Percentiles rank a stretch among this genome's conserved stretches.
Conservation (phyloP, 2,888 invertebrate species). For the Heliconius hortense region DNA sequence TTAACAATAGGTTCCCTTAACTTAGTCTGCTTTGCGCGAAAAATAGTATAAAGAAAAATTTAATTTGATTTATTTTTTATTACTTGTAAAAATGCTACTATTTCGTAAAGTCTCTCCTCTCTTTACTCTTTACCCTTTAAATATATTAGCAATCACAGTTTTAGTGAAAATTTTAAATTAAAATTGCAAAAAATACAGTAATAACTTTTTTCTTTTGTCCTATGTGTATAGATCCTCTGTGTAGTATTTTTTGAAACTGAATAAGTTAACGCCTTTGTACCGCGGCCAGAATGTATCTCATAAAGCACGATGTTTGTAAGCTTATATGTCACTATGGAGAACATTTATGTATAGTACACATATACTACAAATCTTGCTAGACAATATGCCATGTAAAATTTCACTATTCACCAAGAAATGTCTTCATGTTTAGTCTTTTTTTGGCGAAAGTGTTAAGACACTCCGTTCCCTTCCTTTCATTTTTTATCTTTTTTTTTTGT, state of each 20-base stretch:
- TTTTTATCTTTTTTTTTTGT: too few species aligned
- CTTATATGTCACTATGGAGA: background rate
- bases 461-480: background rate
- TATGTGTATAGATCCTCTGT: background rate
- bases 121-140: too few species aligned
- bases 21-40: too few species aligned
- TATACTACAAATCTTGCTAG: background rate
- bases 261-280: slow-evolving; percentile 18
- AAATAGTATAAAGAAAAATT: too few species aligned
- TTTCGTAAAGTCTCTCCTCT: too few species aligned
- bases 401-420: background rate
- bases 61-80: too few species aligned
- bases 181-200: background rate
- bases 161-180: background rate
- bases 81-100: too few species aligned
- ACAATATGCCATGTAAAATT: background rate
- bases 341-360: background rate
- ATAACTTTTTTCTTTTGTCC: background rate
- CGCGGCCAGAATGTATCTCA: background rate
- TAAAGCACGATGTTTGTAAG: background rate
- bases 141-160: too few species aligned
- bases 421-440: background rate
- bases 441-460: background rate
- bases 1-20: too few species aligned
- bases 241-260: background rate